Percentiles rank a stretch among this genome's conserved stretches.
Evolutionary conservation across 2,797 vertebrate genomes (phyloP).

Genomic region (Molossus alvarezi): DNA sequence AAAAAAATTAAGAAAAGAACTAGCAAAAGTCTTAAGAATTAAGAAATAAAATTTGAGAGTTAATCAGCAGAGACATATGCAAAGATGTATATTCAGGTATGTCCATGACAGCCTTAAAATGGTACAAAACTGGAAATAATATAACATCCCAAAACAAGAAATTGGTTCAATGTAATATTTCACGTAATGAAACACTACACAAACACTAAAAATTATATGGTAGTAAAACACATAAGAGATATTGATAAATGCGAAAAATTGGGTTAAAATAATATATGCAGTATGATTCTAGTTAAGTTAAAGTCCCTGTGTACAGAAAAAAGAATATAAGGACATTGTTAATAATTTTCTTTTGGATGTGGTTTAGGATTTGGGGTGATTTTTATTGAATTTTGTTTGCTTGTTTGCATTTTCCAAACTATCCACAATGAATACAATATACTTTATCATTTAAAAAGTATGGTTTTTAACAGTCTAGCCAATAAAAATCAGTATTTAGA

Average conservation of each 20-base stretch:
- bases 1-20: background rate
- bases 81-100: constrained; percentile 13
- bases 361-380: background rate
- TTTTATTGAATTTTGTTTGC: constrained; percentile 11
- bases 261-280: constrained; percentile 48
- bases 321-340: background rate
- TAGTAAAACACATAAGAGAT: background rate
- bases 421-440: background rate
- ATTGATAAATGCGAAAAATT: constrained; percentile 4
- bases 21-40: constrained; percentile 29
- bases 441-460: constrained; percentile 46
- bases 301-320: background rate
- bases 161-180: constrained; percentile 2
- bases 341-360: constrained; percentile 34
- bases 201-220: constrained; percentile 9
- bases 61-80: constrained; percentile 12
- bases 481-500: constrained; percentile 39
- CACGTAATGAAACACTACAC: background rate
- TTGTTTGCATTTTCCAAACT: constrained; percentile 56
- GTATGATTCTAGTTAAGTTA: background rate
- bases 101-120: background rate
- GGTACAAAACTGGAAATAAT: background rate
- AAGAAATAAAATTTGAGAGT: constrained; percentile 62
- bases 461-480: background rate
- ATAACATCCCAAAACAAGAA: background rate